Evolutionary conservation across 2,888 invertebrate species (phyloP).

Genomic region (Rhamnusium bicolor): DNA sequence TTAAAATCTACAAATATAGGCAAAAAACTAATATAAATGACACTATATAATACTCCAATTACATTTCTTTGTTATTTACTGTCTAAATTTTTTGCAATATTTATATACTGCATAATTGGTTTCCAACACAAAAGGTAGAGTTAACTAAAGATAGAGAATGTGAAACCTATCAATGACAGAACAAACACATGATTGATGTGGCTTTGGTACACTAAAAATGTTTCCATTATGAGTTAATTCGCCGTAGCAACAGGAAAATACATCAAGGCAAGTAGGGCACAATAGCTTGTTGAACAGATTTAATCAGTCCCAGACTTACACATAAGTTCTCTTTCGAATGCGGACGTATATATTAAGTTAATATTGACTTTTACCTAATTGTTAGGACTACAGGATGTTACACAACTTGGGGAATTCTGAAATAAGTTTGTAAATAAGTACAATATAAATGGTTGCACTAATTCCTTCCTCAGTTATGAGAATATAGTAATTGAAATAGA

Average conservation of each 20-base stretch:
- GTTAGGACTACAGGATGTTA: too few relatives aligned
- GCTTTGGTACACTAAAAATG: not conserved
- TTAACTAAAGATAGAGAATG: not conserved
- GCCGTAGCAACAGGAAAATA: not conserved
- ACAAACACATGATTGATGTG: not conserved
- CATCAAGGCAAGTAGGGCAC: not conserved
- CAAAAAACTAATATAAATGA: too few relatives aligned
- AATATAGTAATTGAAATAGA: too few relatives aligned
- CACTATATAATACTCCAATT: not conserved
- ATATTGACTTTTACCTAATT: too few relatives aligned
- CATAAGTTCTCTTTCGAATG: too few relatives aligned
- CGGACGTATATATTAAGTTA: too few relatives aligned
- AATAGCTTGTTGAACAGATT: not conserved
- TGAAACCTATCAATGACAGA: not conserved
- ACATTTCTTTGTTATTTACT: not conserved
- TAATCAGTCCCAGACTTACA: too few relatives aligned
- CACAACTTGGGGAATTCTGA: too few relatives aligned
- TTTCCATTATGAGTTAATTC: not conserved
- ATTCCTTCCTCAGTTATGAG: too few relatives aligned
- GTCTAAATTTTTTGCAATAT: not conserved
- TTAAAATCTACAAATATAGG: too few relatives aligned
- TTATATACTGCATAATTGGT: not conserved
- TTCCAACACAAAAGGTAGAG: not conserved
- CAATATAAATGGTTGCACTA: too few relatives aligned
- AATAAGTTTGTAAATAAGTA: too few relatives aligned